phyloP scores from a whole-genome alignment of 2,113 vertebrate genomes.

The Tor tambroides region DNA sequence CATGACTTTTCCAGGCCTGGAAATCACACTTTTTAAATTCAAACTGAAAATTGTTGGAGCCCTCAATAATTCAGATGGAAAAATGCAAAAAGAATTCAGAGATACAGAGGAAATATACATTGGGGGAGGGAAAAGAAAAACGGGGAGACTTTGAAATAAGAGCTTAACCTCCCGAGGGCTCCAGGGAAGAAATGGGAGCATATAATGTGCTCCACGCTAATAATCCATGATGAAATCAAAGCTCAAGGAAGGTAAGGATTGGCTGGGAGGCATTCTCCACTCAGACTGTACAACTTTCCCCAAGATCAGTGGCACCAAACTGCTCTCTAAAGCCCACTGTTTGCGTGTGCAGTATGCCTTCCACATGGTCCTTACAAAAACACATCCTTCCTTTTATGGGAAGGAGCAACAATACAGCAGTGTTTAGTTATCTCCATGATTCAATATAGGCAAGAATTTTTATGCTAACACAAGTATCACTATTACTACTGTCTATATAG shows the following conservation, averaged over 20 bases:
- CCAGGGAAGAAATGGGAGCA: slow-evolving; percentile 44
- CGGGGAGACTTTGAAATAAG: slow-evolving; percentile 26
- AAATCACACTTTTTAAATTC: too few species aligned
- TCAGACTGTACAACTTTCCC: slow-evolving; percentile 17
- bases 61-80: not conserved
- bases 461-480: not conserved
- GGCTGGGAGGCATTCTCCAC: slow-evolving; percentile 42
- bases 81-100: not conserved
- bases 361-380: slow-evolving; percentile 66
- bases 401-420: slow-evolving; percentile 67
- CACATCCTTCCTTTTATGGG: slow-evolving; percentile 70
- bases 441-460: slow-evolving; percentile 1
- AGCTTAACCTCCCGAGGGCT: slow-evolving; percentile 23
- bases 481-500: not conserved
- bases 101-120: not conserved
- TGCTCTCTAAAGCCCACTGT: slow-evolving; percentile 8
- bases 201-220: slow-evolving; percentile 33
- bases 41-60: not conserved
- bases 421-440: slow-evolving; percentile 55
- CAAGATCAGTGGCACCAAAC: slow-evolving; percentile 30
- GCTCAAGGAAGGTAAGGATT: slow-evolving; percentile 12
- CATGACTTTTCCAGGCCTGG: too few species aligned
- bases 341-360: slow-evolving; percentile 57
- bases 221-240: slow-evolving; percentile 37
- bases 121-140: not conserved